Base-by-base conservation (phyloP, 2,888 invertebrate genomes). In the Kryphioiulus occultus region DNA sequence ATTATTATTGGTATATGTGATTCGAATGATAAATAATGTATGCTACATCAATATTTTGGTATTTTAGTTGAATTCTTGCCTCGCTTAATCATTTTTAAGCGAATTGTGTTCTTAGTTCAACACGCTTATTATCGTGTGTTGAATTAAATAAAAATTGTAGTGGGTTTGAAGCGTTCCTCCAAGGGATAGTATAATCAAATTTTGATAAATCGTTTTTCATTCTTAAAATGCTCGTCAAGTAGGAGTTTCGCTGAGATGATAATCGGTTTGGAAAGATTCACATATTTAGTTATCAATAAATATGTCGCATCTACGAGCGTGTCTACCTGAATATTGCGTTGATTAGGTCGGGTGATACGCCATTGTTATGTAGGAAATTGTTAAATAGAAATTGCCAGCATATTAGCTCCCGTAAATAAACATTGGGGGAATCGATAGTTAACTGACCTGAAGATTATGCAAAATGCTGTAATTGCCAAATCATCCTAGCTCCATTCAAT, bases 401-500 rank as follows among this genome's bases (percentile, higher is more conserved):
- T 30, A 1, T 78, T 22, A 30, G 78, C 78, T 30, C 78, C 78
- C 30, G 78, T 78, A 30, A 78, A 78, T 78, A 78, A 68, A 30
- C 22, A 78, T 30, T 78, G 9, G 78, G 78, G 30, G 15, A 78
- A 78, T 30, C 30, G 15, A 30, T 78, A 30, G 78, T 78, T 78
- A 78, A 78, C 78, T 78, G 78, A 78, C 78, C 78, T 78, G 15
- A 78, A 78, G 78, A 78, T 78, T 78, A 78, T 78, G 78, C 78
- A 78, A 78, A 30, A 78, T 30, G 10, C 15, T 15, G 78, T 78
- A 78, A 78, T 78, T 78, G 78, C 78, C 12, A 30, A 78, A 22
- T 78, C 78, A 78, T 78, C 15, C 30, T n/a, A n/a, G n/a, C n/a
- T 30, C 30, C 78, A 15, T 78, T 78, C 78, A 78, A 26, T 78